A percentile compares a stretch with the other conserved stretches of the same genome.
phyloP scores from a whole-genome alignment of 2,797 vertebrate species.

The Gadopsis bispinosus region DNA sequence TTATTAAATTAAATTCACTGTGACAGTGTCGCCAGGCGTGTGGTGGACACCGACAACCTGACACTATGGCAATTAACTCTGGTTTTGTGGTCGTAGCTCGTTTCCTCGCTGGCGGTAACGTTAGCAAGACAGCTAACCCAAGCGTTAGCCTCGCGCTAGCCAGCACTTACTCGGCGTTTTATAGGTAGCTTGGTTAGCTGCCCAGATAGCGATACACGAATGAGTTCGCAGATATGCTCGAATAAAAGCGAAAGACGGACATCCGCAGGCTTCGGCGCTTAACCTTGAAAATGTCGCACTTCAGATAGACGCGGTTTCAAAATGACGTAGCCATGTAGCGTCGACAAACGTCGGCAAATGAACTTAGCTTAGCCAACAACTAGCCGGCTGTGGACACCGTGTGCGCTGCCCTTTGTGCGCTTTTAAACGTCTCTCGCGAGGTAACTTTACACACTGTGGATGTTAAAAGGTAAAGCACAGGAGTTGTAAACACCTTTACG shows the following conservation, averaged over 20 bases:
- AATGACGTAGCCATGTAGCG: not conserved
- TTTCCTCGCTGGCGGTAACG: not conserved
- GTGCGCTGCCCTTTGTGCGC: not conserved
- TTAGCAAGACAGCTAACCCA: slow-evolving; percentile 50
- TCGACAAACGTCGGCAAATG: not conserved
- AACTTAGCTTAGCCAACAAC: slow-evolving; percentile 3
- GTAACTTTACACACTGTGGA: not conserved
- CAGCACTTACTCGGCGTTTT: not conserved
- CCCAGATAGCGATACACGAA: not conserved
- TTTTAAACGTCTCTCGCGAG: not conserved
- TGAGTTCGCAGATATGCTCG: slow-evolving; percentile 25
- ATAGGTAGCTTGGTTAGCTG: not conserved
- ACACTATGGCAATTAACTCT: not conserved
- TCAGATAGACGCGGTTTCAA: not conserved
- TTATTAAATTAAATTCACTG: not conserved
- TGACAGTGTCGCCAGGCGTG: slow-evolving; percentile 23
- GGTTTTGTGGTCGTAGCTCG: not conserved
- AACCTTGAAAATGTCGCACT: not conserved
- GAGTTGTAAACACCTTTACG: not conserved
- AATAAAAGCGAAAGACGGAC: slow-evolving; percentile 7
- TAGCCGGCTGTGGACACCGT: not conserved
- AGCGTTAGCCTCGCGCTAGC: slow-evolving; percentile 44
- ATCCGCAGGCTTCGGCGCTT: fast-evolving
- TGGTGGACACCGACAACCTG: not conserved
- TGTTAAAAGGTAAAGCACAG: not conserved